Percentiles rank a stretch among this genome's conserved stretches.
Conservation (phyloP, 2,888 invertebrate species). For the Trypoxylon attenuatum region DNA sequence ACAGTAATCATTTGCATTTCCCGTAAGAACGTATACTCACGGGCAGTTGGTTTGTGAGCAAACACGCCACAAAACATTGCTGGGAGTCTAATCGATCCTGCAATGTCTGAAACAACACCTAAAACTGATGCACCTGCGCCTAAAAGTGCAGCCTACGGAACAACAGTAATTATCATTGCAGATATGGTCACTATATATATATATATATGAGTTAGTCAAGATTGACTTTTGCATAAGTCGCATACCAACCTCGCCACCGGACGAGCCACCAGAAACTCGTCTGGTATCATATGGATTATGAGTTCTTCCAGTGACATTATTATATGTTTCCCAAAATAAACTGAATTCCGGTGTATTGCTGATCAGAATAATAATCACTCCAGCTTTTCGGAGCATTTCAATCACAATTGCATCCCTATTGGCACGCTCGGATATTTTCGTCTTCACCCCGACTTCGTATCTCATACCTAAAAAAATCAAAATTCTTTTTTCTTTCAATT, state of each 20-base stretch:
- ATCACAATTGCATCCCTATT: constrained; percentile 83
- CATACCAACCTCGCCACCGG: constrained; percentile 86
- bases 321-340: constrained; percentile 90
- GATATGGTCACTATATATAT: no score
- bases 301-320: constrained; percentile 85
- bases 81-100: constrained; percentile 91
- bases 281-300: constrained; percentile 88
- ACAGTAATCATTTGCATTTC: no score
- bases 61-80: constrained; percentile 94
- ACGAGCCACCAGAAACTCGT: constrained; percentile 89
- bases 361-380: constrained; percentile 87
- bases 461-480: constrained; percentile 78
- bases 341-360: constrained; percentile 93
- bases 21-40: constrained; percentile 53
- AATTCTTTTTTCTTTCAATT: no score
- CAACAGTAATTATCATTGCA: no score
- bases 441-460: constrained; percentile 81
- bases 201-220: background rate
- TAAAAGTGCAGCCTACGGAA: constrained; percentile 81
- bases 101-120: constrained; percentile 92
- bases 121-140: constrained; percentile 87
- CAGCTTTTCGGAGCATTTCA: constrained; percentile 79
- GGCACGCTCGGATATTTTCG: constrained; percentile 75
- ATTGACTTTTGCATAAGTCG: background rate
- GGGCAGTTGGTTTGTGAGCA: constrained; percentile 92